Evolutionary conservation across 2,797 vertebrate genomes (phyloP).

Genomic region (Leptodactylus fallax): DNA sequence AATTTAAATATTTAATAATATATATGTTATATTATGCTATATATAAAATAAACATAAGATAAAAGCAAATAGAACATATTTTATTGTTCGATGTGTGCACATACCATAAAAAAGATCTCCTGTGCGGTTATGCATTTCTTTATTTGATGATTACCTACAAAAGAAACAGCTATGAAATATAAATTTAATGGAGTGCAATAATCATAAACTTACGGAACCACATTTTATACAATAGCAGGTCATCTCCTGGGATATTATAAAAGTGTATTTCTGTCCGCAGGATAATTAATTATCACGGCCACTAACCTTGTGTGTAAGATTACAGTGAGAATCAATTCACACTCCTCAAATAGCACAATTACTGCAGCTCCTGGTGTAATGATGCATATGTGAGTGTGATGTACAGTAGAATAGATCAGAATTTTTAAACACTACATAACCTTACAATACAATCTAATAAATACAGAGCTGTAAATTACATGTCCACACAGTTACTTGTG

Average conservation of each 20-base stretch:
- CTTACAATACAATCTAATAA: conserved; percentile 26
- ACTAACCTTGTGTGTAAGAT: conserved; percentile 56
- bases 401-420: conserved; percentile 24
- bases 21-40: too few relatives aligned
- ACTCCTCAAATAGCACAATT: conserved; percentile 63
- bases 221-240: conserved; percentile 46
- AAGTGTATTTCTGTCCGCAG: conserved; percentile 59
- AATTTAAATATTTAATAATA: too few relatives aligned
- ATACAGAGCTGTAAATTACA: conserved; percentile 23
- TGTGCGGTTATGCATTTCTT: not conserved
- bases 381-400: conserved; percentile 60
- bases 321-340: conserved; percentile 55
- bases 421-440: conserved; percentile 50
- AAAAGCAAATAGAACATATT: not conserved
- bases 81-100: too few relatives aligned
- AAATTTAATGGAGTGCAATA: conserved; percentile 31
- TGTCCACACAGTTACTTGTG: conserved; percentile 31
- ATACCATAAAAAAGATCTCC: not conserved
- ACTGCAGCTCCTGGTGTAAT: conserved; percentile 62
- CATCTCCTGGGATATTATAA: conserved; percentile 59
- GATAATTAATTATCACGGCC: conserved; percentile 62
- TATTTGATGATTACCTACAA: not conserved
- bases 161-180: not conserved
- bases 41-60: too few relatives aligned
- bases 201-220: conserved; percentile 45